A percentile compares a stretch with the other conserved stretches of the same genome.
Conservation (phyloP, 1,140 invertebrate genomes). For the Drosophila ambigua region DNA sequence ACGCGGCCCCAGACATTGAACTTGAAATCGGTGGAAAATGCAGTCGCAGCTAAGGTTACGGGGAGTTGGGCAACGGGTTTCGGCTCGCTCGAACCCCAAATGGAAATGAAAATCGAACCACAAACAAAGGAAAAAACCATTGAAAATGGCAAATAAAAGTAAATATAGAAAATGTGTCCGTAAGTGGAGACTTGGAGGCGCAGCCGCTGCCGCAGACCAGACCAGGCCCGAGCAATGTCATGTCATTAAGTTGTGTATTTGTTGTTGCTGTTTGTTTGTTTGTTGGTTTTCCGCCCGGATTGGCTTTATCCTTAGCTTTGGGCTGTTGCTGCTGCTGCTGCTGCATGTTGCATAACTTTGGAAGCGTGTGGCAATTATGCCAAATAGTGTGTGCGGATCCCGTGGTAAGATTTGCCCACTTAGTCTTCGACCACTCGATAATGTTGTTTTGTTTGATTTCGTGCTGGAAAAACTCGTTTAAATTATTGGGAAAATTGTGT, state of each 20-base stretch:
- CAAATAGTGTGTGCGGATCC: slow-evolving; percentile 40
- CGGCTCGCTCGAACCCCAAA: neutral
- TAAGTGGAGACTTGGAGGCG: too few species aligned
- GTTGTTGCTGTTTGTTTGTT: neutral
- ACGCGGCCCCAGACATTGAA: slow-evolving; percentile 65
- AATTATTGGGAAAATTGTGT: slow-evolving; percentile 57
- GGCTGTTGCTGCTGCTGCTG: slow-evolving; percentile 8
- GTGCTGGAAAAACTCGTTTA: slow-evolving; percentile 47
- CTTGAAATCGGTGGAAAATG: slow-evolving; percentile 49
- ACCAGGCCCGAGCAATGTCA: slow-evolving; percentile 28
- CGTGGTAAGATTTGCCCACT: slow-evolving; percentile 43
- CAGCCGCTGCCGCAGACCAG: neutral
- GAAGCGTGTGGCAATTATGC: slow-evolving; percentile 36
- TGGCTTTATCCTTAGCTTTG: neutral
- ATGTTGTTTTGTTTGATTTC: slow-evolving; percentile 29
- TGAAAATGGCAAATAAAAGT: slow-evolving; percentile 1
- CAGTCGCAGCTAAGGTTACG: slow-evolving; percentile 5
- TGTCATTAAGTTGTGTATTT: neutral
- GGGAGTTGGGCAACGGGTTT: slow-evolving; percentile 36
- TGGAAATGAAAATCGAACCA: slow-evolving; percentile 3
- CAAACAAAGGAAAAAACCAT: neutral
- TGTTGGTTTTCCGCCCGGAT: neutral
- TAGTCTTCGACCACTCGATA: slow-evolving; percentile 27
- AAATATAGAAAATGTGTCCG: slow-evolving; percentile 7
- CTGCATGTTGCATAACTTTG: slow-evolving; percentile 14